Base-by-base conservation (phyloP, 2,888 invertebrate genomes). In the Saturnia pavonia region DNA sequence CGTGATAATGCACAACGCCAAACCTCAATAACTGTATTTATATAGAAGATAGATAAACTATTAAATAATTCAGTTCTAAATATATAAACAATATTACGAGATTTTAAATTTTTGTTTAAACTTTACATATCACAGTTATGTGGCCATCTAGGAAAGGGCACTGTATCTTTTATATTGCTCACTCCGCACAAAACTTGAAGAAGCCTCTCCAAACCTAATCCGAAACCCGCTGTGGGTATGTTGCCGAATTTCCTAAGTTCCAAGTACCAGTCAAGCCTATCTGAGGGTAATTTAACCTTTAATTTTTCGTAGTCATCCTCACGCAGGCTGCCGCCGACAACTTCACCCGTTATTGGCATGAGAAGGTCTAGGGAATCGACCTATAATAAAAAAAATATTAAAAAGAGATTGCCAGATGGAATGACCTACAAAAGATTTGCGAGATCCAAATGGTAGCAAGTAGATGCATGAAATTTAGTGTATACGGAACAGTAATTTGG, bases 61-160 rank as follows among this genome's bases (percentile, higher is more conserved):
- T n/a, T n/a, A n/a, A n/a, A n/a, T n/a, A n/a, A n/a, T n/a, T n/a
- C n/a, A n/a, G n/a, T n/a, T n/a, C n/a, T n/a, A n/a, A n/a, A n/a
- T n/a, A n/a, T n/a, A n/a, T n/a, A n/a, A n/a, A n/a, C n/a, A n/a
- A 34, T 34, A 34, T 4, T 34, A 34, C 3, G 34, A 34, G 8
- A 22, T 54, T 54, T 54, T 25, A 54, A 25, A 60, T 69, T 19
- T n/a, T 65, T 40, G 42, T 27, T 7, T 7, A 40, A 16, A 25
- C 14, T 67, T 82, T 92, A 96, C 95, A 96, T 95, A 80, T 92
- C 93, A 94, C 98, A 98, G 89, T 97, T 97, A 87, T 98, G 98
- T 16, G 98, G 97, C 97, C 98, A 98, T 74, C 99, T 95, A 0
- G 99, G 99, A 89, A 99, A 99, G 0, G 99, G 97, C 79, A 99